phyloP scores from a whole-genome alignment of 2,888 invertebrate genomes.

The Microctonus aethiopoides region DNA sequence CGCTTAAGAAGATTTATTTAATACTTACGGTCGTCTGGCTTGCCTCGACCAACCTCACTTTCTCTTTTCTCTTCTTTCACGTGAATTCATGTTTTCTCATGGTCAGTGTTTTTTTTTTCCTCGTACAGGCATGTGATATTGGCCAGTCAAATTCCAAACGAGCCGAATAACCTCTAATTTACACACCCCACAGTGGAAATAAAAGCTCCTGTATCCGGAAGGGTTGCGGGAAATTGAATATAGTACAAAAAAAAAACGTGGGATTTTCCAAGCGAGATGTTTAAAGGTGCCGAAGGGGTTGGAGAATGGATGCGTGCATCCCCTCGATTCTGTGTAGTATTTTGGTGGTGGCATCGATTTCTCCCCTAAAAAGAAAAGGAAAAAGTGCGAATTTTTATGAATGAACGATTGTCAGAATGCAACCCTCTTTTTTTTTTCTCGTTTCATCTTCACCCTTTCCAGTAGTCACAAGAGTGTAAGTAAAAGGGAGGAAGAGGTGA shows the following conservation, averaged over 20 bases:
- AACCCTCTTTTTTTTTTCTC: background rate
- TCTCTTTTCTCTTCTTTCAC: slow-evolving; percentile 30
- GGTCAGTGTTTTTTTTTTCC: background rate
- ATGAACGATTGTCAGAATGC: slow-evolving; percentile 45
- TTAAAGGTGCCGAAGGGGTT: slow-evolving; percentile 16
- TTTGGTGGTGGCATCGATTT: slow-evolving; percentile 4
- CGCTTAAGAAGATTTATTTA: slow-evolving; percentile 63
- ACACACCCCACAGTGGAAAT: slow-evolving; percentile 16
- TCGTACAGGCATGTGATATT: slow-evolving; percentile 9
- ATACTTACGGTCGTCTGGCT: slow-evolving; percentile 61
- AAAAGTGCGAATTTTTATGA: slow-evolving; percentile 56
- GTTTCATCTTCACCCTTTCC: background rate
- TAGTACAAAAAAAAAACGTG: slow-evolving; percentile 16
- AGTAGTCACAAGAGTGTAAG: background rate
- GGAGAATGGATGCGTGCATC: slow-evolving; percentile 16
- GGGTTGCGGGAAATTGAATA: slow-evolving; percentile 30
- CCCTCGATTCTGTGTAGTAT: slow-evolving; percentile 2
- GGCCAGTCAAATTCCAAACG: slow-evolving; percentile 35
- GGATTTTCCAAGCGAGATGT: slow-evolving; percentile 3
- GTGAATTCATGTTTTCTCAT: slow-evolving; percentile 8
- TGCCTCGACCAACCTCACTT: slow-evolving; percentile 48
- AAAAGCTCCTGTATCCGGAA: slow-evolving; percentile 26
- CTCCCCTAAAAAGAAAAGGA: slow-evolving; percentile 15
- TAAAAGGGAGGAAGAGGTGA: slow-evolving; percentile 3
- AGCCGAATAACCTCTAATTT: slow-evolving; percentile 28